Base-by-base conservation (phyloP, 2,797 vertebrate species). In the Melanotaenia nigrans region DNA sequence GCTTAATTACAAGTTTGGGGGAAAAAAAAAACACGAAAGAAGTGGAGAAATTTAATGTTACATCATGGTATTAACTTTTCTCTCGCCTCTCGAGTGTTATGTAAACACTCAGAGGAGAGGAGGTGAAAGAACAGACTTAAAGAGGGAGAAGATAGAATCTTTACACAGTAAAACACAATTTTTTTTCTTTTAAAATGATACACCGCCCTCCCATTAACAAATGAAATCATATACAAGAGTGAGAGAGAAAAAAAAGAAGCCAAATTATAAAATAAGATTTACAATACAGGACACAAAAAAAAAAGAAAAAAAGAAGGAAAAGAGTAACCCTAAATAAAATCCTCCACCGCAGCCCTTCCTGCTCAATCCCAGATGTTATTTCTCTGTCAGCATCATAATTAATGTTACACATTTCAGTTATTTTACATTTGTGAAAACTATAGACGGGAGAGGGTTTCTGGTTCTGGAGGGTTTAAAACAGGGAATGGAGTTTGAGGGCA, bases 1-100 rank as follows among this genome's bases (percentile, higher is more conserved):
- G 85, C 92, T 93, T 94, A 94, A 94, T 95, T 94, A 95, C 93
- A 94, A 92, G 92, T 93, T 89, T 92, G 79, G 62, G 89, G 59
- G 62, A 88, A 82, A 42, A 79, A 90, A 79, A 61, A 64, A 74
- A 91, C 81, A 92, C 47, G 28, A 93, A 89, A 87, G 78, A 93
- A 91, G 84, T 77, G 79, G 87, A 92, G 91, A 92, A 92, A 92
- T 91, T 90, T 81, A 93, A 94, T 90, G 92, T 95, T 95, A 95
- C 94, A 92, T 93, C 90, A 93, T 91, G 91, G 93, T 92, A 92
- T 94, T 94, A 93, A 93, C 88, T 88, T 89, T 89, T 81, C 75
- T 89, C 86, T 87, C 92, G 89, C 88, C 83, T 75, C 87, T 83
- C 71, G 88, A 92, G 91, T 92, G 92, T 93, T 92, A 93, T 64